Percentiles rank a stretch among this genome's conserved stretches.
Conservation (phyloP, 2,888 invertebrate genomes). For the Agrochola lychnidis region DNA sequence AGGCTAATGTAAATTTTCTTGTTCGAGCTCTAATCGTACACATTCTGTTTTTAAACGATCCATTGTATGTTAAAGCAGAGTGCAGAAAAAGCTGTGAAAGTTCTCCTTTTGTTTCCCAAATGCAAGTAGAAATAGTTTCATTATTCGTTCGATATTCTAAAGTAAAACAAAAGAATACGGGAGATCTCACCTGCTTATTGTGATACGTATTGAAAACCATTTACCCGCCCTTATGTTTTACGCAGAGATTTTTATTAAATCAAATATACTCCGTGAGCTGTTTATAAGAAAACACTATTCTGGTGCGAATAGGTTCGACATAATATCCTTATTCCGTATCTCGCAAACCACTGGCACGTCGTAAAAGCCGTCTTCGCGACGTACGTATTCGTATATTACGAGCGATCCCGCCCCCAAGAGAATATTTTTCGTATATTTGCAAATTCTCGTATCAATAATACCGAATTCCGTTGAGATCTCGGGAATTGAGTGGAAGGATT, state of each 20-base stretch:
- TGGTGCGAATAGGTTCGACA: constrained; percentile 46
- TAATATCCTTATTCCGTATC: constrained; percentile 68
- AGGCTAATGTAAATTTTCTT: constrained; percentile 28
- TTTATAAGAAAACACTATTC: constrained; percentile 59
- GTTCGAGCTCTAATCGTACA: constrained; percentile 17
- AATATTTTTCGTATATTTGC: constrained; percentile 71
- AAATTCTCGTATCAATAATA: constrained; percentile 69
- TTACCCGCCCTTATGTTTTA: neutral
- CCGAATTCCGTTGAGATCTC: constrained; percentile 56
- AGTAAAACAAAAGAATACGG: constrained; percentile 3
- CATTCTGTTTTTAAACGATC: constrained; percentile 31
- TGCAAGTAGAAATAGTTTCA: neutral
- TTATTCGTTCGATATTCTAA: neutral
- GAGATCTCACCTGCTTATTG: neutral
- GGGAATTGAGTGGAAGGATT: constrained; percentile 59
- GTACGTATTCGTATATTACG: constrained; percentile 56
- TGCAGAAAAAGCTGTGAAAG: neutral
- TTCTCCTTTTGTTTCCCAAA: constrained; percentile 8
- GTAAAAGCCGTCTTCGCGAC: constrained; percentile 58
- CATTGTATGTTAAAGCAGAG: constrained; percentile 16
- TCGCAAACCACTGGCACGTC: constrained; percentile 56
- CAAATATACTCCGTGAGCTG: constrained; percentile 41
- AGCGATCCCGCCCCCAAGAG: constrained; percentile 60
- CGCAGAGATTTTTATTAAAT: constrained; percentile 44
- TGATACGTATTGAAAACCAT: neutral